Evolutionary conservation across 1,140 invertebrate species (phyloP), one percentile per base, ranked within the genome.

Genomic region (Pectinophora gossypiella): DNA sequence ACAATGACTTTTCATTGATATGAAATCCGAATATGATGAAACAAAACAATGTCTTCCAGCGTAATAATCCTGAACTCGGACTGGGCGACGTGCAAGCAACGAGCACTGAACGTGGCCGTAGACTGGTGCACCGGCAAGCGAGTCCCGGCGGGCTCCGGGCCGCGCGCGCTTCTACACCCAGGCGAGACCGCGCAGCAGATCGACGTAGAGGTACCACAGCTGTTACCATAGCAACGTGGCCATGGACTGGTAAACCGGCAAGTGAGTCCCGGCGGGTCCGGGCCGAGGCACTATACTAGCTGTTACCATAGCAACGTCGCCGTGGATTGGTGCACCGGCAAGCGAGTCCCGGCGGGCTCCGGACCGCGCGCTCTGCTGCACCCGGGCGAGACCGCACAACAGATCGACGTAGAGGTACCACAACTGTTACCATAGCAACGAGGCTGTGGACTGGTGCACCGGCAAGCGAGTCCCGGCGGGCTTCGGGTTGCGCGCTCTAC

Each of bases 291-390:
- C n/a, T n/a, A n/a, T n/a, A n/a, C n/a, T n/a, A n/a, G n/a, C n/a
- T n/a, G n/a, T n/a, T n/a, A n/a, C n/a, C n/a, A n/a, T n/a, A n/a
- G n/a, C n/a, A n/a, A n/a, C n/a, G 58, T 55, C 4, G 78, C 66
- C 1, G 66, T 82, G 52, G 80, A 85, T 56, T 77, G 68, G 72
- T 79, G 78, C 49, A 79, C 75, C 1, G 82, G 82, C 0, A 54
- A 55, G 9, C 40, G 56, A 0, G 74, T 56, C 0, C 56, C 63
- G 3, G 38, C 57, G 0, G 78, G 72, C 22, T 73, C 76, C 1
- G 68, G 60, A 0, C 64, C 72, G 0, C 55, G 73, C 1, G 76
- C 72, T 12, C 13, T 71, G 1, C 54, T 56, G 0, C 71, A 64
- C 13, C 63, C 65, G 0, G 42, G 18, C 3, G 55, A 62, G 10